A percentile compares a stretch with the other conserved stretches of the same genome.
These are phyloP conservation scores for Siphamia tubifer DNA, from an alignment of 2,113 vertebrate genomes.

Conservation along the genomic window DNA sequence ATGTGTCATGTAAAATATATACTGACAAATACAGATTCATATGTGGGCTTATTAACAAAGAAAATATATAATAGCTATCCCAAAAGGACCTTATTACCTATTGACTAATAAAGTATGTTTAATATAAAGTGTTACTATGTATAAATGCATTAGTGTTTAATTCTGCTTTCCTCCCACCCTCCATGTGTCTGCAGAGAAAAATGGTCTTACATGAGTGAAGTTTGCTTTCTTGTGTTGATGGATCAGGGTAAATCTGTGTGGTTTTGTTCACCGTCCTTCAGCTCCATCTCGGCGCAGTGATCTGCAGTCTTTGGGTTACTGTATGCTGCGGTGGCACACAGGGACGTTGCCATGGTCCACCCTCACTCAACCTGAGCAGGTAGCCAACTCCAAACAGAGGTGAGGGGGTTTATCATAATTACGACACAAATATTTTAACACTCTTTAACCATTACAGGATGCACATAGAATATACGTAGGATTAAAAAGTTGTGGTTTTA, in stretches of 20 bases:
- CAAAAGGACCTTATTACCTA: too few relatives aligned
- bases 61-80: too few relatives aligned
- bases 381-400: slow-evolving; percentile 86
- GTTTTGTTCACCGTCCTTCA: slow-evolving; percentile 42
- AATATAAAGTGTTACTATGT: too few relatives aligned
- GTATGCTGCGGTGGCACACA: slow-evolving; percentile 88
- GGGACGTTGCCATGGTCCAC: slow-evolving; percentile 87
- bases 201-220: too few relatives aligned
- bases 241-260: neutral
- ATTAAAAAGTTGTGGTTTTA: slow-evolving; percentile 19
- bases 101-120: too few relatives aligned
- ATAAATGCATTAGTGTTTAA: too few relatives aligned
- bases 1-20: too few relatives aligned
- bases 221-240: neutral
- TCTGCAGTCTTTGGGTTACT: slow-evolving; percentile 92
- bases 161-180: slow-evolving; percentile 3
- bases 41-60: too few relatives aligned
- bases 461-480: too few relatives aligned
- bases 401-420: slow-evolving; percentile 44
- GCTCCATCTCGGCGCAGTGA: slow-evolving; percentile 92
- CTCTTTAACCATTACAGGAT: neutral
- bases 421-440: neutral
- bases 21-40: too few relatives aligned
- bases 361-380: slow-evolving; percentile 63
- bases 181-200: slow-evolving; percentile 17